Conservation (phyloP, 2,888 invertebrate species). For the Caenorhabditis sp. region DNA sequence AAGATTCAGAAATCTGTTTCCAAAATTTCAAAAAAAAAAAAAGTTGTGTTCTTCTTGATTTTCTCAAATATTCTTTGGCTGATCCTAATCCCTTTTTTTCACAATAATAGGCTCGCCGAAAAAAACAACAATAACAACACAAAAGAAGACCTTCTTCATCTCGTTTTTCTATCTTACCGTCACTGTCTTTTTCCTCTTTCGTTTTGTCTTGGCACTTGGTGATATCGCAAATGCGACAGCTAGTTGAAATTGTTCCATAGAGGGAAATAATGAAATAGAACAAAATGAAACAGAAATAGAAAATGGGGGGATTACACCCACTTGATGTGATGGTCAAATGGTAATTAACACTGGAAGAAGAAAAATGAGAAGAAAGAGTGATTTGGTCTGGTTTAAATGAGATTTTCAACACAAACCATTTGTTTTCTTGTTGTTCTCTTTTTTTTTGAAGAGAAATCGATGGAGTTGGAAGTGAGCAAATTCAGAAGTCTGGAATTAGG, state of each 20-base stretch:
- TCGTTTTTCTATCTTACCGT: background rate
- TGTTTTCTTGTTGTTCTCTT: background rate
- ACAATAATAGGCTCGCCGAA: too few species aligned
- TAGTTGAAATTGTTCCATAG: background rate
- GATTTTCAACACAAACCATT: too few species aligned
- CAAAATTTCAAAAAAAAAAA: too few species aligned
- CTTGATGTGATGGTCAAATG: background rate
- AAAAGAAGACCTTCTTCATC: background rate
- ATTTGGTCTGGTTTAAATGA: background rate
- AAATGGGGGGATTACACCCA: background rate
- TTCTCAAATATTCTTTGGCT: too few species aligned
- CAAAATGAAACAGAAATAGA: background rate
- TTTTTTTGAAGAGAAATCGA: too few species aligned
- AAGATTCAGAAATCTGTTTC: too few species aligned
- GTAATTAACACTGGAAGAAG: background rate
- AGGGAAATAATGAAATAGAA: background rate
- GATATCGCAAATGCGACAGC: background rate
- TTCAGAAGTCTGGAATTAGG: too few species aligned
- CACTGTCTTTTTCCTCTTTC: background rate
- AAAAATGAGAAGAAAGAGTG: background rate
- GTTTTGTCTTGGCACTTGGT: background rate
- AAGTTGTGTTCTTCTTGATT: too few species aligned
- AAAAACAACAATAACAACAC: too few species aligned
- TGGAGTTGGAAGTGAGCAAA: too few species aligned
- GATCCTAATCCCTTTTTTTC: too few species aligned